A percentile compares a stretch with the other conserved stretches of the same genome.
Conservation (phyloP, 2,113 vertebrate species). For the Sander lucioperca region DNA sequence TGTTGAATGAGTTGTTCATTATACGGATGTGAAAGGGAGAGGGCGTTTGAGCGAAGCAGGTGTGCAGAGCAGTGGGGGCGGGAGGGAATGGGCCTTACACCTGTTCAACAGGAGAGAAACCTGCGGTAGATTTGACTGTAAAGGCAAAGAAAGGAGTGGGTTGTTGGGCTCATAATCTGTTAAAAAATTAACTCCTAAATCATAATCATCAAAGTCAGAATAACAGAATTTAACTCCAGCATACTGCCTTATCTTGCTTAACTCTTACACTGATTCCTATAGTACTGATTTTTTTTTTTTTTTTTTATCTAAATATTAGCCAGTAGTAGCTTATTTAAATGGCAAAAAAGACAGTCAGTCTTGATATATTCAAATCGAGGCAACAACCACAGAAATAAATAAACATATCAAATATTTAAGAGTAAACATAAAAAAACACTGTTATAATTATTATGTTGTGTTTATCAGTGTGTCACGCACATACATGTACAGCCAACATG, state of each 20-base stretch:
- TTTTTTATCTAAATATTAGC: neutral
- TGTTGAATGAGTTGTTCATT: slow-evolving; percentile 39
- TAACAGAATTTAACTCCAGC: neutral
- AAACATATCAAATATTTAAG: neutral
- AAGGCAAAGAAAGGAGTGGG: neutral
- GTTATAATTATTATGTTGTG: neutral
- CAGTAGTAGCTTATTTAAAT: neutral
- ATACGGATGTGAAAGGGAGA: slow-evolving; percentile 1
- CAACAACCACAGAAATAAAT: neutral
- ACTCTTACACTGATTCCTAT: neutral
- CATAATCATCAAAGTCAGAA: neutral
- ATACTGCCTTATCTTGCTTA: neutral
- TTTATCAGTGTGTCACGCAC: neutral
- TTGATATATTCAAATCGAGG: neutral
- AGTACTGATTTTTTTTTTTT: neutral
- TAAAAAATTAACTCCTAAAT: neutral
- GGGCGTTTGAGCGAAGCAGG: slow-evolving; percentile 31
- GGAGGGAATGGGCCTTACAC: slow-evolving; percentile 26
- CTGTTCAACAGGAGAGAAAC: slow-evolving; percentile 34
- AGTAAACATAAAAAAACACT: neutral
- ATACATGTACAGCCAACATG: neutral
- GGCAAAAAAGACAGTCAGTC: neutral
- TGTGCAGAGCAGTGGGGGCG: slow-evolving; percentile 10
- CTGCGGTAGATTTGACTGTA: neutral
- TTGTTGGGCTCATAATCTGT: neutral